Conservation (phyloP, 1,140 invertebrate species). For the Aricia agestis region DNA sequence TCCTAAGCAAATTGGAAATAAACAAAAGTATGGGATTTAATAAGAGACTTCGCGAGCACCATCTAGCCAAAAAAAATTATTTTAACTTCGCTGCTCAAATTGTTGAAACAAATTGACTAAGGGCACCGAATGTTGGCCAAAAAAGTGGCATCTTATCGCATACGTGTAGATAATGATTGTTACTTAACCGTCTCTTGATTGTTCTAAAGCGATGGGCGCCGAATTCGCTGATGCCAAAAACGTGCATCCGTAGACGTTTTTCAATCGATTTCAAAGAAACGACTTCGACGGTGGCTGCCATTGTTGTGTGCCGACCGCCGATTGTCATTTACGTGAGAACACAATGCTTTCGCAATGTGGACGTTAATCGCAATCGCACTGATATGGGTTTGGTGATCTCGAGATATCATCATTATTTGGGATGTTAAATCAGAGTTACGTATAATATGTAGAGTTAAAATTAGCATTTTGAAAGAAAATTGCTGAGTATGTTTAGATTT, state of each 20-base stretch:
- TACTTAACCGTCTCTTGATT: conserved; percentile 49
- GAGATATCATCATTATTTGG: neutral
- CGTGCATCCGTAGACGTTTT: conserved; percentile 73
- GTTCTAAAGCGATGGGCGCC: conserved; percentile 61
- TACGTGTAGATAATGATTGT: conserved; percentile 39
- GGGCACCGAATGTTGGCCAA: neutral
- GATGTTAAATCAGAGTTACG: no score
- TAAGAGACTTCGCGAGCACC: no score
- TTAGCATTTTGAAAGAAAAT: no score
- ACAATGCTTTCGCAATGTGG: conserved; percentile 66
- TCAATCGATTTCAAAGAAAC: conserved; percentile 71
- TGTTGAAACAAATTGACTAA: no score
- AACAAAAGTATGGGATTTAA: no score
- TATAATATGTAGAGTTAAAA: no score
- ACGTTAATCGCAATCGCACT: conserved; percentile 46
- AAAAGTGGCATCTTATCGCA: conserved; percentile 29
- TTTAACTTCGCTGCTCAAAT: no score
- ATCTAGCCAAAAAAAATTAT: no score
- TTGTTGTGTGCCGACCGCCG: conserved; percentile 64
- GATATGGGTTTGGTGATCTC: conserved; percentile 23
- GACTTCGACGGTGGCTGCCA: conserved; percentile 70
- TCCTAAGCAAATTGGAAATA: no score
- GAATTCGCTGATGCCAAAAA: conserved; percentile 73
- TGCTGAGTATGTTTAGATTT: no score
- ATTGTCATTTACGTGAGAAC: conserved; percentile 72